Percentiles rank a stretch among this genome's conserved stretches.
phyloP scores from a whole-genome alignment of 2,888 invertebrate genomes.

The Molanna angustata region DNA sequence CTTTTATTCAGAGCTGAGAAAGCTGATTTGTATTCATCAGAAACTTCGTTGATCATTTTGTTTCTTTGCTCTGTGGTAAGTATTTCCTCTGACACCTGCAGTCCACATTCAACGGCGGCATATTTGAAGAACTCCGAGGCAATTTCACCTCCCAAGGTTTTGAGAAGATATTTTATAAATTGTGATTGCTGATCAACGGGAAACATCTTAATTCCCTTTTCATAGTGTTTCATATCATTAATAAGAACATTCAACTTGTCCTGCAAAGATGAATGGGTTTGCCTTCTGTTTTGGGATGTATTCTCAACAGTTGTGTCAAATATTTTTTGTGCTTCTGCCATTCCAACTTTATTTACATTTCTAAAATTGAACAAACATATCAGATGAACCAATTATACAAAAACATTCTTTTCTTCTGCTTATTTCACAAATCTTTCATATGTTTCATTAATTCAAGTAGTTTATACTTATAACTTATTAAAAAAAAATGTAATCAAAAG shows the following conservation, averaged over 20 bases:
- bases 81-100: slow-evolving; percentile 59
- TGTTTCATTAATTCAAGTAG: too few relatives aligned
- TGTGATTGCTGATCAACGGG: slow-evolving; percentile 62
- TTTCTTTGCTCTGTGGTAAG: slow-evolving; percentile 64
- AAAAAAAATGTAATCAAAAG: too few relatives aligned
- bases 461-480: too few relatives aligned
- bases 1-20: slow-evolving; percentile 67
- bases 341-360: slow-evolving; percentile 63
- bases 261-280: slow-evolving; percentile 77
- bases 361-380: slow-evolving; percentile 44
- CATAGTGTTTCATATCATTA: slow-evolving; percentile 74
- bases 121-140: slow-evolving; percentile 76
- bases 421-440: too few relatives aligned
- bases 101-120: slow-evolving; percentile 71
- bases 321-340: slow-evolving; percentile 67
- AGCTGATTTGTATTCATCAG: slow-evolving; percentile 65
- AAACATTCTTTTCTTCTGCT: too few relatives aligned
- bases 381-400: too few relatives aligned
- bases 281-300: slow-evolving; percentile 66
- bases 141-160: slow-evolving; percentile 80
- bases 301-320: slow-evolving; percentile 73
- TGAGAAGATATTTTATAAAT: slow-evolving; percentile 79
- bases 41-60: slow-evolving; percentile 67
- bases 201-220: slow-evolving; percentile 70
- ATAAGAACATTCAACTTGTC: slow-evolving; percentile 77